Base-by-base conservation (phyloP, 2,888 invertebrate species). In the Molanna angustata region DNA sequence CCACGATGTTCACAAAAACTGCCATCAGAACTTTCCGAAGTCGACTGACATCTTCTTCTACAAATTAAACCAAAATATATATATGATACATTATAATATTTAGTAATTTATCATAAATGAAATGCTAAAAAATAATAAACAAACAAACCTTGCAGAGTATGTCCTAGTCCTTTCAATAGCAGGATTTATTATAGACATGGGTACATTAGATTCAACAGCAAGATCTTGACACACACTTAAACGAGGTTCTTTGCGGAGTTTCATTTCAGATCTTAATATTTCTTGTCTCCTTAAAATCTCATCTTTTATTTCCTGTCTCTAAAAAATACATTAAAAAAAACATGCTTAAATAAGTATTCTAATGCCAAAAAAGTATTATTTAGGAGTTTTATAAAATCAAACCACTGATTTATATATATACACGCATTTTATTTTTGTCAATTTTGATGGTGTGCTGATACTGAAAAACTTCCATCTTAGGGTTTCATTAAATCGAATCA, bases 241-340 rank as follows among this genome's bases (percentile, higher is more conserved):
- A 16, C 54, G 47, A 4, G 54, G 51, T 43, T 59, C 59, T 32
- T 71, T 61, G 65, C 79, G 58, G 60, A 73, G 74, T 58, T 83
- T 80, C 1, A 80, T 78, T 54, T 88, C 89, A 27, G 82, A 80
- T 62, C 83, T 84, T 13, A 91, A 71, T 45, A 88, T 87, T 66
- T 90, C 88, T 62, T 90, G 85, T n/a, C 88, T 80, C 35, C 82
- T 80, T 59, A 86, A 81, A 14, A 93, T 85, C 67, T 92, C 90
- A 59, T 86, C 84, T 60, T 86, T 80, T 13, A 90, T 78, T 57
- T 80, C 83, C 71, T 87, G 79, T 1, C 82, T 76, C 81, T 86
- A 35, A 31, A n/a, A 41, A 20, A 41, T 9, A 4, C 4, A 17
- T 13, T 4, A 39, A 39, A 13, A 21, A 39, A 11, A 27, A 27